phyloP scores from a whole-genome alignment of 2,797 vertebrate genomes.

The Gastrophryne carolinensis region DNA sequence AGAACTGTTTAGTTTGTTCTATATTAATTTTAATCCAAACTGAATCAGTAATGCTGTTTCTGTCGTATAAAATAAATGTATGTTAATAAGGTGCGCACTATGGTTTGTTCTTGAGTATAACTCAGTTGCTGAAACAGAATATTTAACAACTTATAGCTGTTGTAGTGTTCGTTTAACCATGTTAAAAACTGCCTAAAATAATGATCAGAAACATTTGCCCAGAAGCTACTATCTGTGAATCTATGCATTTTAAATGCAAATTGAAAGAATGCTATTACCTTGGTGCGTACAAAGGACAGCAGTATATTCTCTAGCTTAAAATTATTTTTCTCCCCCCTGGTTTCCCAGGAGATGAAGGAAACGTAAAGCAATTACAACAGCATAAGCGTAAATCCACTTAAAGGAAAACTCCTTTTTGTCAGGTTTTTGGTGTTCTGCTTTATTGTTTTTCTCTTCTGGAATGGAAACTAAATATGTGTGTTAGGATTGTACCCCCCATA shows the following conservation, averaged over 20 bases:
- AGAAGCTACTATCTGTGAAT: constrained; percentile 14
- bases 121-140: not conserved
- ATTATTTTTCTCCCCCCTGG: not conserved
- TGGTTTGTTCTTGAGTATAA: not conserved
- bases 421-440: too few species aligned
- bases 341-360: constrained; percentile 13
- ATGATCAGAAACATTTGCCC: not conserved
- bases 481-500: too few species aligned
- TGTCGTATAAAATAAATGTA: not conserved
- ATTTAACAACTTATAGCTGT: constrained; percentile 6
- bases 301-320: constrained; percentile 25
- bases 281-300: constrained; percentile 25
- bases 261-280: constrained; percentile 24
- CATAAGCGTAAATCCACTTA: constrained; percentile 1
- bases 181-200: constrained; percentile 15
- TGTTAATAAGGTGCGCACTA: not conserved
- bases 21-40: too few species aligned
- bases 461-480: too few species aligned
- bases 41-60: not conserved
- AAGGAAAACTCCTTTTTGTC: too few species aligned
- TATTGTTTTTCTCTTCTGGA: too few species aligned
- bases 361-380: constrained; percentile 2
- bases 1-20: too few species aligned
- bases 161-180: not conserved
- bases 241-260: constrained; percentile 32